Conservation (phyloP, 1,140 invertebrate species). For the Nebria ingens region DNA sequence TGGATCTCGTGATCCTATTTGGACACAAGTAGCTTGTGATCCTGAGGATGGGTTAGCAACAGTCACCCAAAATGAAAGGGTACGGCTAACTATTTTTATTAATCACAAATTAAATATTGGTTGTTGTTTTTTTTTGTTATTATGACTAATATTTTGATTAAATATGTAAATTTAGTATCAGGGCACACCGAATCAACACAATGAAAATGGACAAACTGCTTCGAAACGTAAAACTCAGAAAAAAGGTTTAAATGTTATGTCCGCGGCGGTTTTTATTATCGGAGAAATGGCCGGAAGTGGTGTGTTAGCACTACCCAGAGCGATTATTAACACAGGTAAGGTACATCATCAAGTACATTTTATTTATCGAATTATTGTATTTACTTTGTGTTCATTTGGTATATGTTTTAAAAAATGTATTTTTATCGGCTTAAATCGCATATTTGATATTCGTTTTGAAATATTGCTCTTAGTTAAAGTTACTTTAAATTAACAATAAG, state of each 20-base stretch:
- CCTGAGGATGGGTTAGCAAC: conserved; percentile 19
- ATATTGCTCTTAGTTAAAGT: no score
- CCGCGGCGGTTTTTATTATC: conserved; percentile 53
- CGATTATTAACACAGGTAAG: conserved; percentile 52
- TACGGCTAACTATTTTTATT: neutral
- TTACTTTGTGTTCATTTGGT: no score
- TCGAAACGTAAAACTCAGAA: conserved; percentile 12
- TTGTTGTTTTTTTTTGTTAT: neutral
- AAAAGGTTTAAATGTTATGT: conserved; percentile 36
- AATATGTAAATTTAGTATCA: neutral
- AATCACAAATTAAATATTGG: neutral
- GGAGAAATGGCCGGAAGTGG: conserved; percentile 69
- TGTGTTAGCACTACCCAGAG: conserved; percentile 55
- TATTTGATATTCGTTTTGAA: no score
- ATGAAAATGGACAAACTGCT: conserved; percentile 3
- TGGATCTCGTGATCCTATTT: conserved; percentile 20
- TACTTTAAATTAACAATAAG: no score
- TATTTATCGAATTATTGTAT: no score
- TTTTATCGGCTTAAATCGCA: no score
- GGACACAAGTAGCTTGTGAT: conserved; percentile 18
- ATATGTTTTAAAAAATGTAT: no score
- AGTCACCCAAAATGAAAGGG: neutral
- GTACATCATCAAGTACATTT: conserved; percentile 6
- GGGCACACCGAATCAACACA: neutral
- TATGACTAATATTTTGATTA: neutral